A percentile compares a stretch with the other conserved stretches of the same genome.
Conservation (phyloP, 1,140 invertebrate genomes). For the Lasaia peninsularis region DNA sequence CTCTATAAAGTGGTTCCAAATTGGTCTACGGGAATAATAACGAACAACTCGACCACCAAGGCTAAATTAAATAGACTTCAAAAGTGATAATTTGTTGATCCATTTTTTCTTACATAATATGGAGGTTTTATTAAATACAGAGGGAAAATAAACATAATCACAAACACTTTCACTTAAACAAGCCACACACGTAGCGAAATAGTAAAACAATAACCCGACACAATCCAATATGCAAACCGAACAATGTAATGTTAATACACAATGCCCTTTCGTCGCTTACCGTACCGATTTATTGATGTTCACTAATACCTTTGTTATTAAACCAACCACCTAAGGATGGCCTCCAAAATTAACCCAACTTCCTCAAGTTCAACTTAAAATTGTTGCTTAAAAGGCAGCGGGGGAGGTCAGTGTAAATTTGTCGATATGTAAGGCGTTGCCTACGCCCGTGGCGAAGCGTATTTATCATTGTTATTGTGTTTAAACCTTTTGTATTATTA, state of each 20-base stretch:
- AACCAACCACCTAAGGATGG: conserved; percentile 42
- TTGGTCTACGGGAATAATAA: no score
- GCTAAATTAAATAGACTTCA: no score
- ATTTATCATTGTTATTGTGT: conserved; percentile 65
- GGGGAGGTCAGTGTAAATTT: conserved; percentile 38
- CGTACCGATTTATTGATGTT: conserved; percentile 67
- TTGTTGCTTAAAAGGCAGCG: conserved; percentile 16
- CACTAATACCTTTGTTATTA: conserved; percentile 62
- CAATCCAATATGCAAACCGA: conserved; percentile 71
- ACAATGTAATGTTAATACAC: conserved; percentile 62
- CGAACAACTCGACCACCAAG: no score
- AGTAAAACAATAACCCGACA: conserved; percentile 59
- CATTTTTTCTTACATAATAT: no score
- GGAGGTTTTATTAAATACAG: conserved; percentile 13
- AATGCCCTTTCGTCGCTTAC: conserved; percentile 71
- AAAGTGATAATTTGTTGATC: no score
- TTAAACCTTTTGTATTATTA: conserved; percentile 44
- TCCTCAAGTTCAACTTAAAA: conserved; percentile 18
- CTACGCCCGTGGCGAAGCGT: conserved; percentile 50
- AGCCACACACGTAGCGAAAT: conserved; percentile 58
- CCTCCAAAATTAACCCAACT: conserved; percentile 29
- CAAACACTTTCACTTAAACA: conserved; percentile 23
- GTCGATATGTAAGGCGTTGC: conserved; percentile 36
- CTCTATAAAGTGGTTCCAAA: no score
- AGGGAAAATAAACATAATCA: conserved; percentile 23